Base-by-base conservation (phyloP, 2,888 invertebrate genomes). In the Xestia rhomboidea region DNA sequence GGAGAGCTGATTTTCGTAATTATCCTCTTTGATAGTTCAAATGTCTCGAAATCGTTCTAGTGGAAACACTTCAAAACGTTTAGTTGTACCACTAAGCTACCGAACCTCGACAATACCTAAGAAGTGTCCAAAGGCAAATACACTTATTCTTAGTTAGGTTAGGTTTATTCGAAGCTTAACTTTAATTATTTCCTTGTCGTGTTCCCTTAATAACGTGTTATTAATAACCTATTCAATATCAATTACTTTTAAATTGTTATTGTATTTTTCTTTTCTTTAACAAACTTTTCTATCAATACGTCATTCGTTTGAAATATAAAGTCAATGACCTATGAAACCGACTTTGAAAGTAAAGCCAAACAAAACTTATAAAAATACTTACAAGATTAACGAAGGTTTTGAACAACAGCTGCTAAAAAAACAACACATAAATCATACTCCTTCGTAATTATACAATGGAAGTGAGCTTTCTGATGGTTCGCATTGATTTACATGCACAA, bases 361-460 rank as follows among this genome's bases (percentile, higher is more conserved):
- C 34, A 82, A 84, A 79, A 68, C 72, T 77, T 68, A 72, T 68
- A 80, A 76, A 80, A 86, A 83, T 80, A 80, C 77, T 72, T 41
- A 41, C 41, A 41, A 41, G 73, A 82, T 77, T 78, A 74, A 84
- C 68, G 34, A 84, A 81, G 60, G 74, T 80, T 87, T 80, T 68
- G 60, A 81, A 84, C 73, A 87, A 83, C 85, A 90, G 88, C 88
- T 88, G 90, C 87, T 89, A 90, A 90, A 90, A 90, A 91, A 91
- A 91, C 91, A 93, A 80, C 80, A 38, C 84, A 93, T 94, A 93
- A 94, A 94, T 95, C 94, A 94, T 91, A 92, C 91, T 91, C 91
- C 90, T 89, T 91, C 90, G 89, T 93, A 93, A 94, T 94, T 93
- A 93, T 87, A 91, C 89, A 90, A 84, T 82, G 73, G 68, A 74